Evolutionary conservation across 2,888 invertebrate species (phyloP).

Genomic region (Heliconius ethilla): DNA sequence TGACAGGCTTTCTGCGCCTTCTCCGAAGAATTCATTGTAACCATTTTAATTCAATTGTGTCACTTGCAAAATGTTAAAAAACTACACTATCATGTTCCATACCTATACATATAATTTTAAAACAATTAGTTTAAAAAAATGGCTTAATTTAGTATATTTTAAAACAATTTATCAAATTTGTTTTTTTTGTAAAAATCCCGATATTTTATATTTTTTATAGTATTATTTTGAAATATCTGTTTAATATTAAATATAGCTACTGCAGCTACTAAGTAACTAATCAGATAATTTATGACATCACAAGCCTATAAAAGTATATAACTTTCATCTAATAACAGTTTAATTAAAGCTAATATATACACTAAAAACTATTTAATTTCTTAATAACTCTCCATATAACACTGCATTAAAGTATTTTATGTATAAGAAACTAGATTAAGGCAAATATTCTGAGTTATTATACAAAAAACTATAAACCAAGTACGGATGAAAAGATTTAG

Average conservation of each 20-base stretch:
- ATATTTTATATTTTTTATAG: neutral
- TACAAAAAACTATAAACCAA: neutral
- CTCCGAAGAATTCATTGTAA: conserved; percentile 79
- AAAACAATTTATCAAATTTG: neutral
- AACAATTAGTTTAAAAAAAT: neutral
- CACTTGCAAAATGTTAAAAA: conserved; percentile 28
- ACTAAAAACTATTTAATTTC: neutral
- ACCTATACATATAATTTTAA: conserved; percentile 3
- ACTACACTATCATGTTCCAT: conserved; percentile 24
- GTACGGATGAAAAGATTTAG: conserved; percentile 24
- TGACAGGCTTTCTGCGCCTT: conserved; percentile 81
- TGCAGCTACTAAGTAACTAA: neutral
- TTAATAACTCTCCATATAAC: neutral
- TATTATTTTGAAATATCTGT: neutral
- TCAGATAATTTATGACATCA: conserved; percentile 1
- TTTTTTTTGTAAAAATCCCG: neutral
- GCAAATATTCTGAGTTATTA: conserved; percentile 11
- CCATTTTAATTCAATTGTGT: conserved; percentile 65
- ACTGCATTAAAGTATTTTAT: neutral
- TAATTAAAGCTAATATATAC: conserved; percentile 11
- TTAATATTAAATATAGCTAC: neutral
- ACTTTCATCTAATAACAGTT: neutral
- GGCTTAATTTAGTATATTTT: neutral
- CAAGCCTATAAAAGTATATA: conserved; percentile 15
- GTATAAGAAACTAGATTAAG: neutral